Evolutionary conservation across 1,140 invertebrate species (phyloP), one percentile per base, ranked within the genome.

Genomic region (Muscidifurax raptorellus): DNA sequence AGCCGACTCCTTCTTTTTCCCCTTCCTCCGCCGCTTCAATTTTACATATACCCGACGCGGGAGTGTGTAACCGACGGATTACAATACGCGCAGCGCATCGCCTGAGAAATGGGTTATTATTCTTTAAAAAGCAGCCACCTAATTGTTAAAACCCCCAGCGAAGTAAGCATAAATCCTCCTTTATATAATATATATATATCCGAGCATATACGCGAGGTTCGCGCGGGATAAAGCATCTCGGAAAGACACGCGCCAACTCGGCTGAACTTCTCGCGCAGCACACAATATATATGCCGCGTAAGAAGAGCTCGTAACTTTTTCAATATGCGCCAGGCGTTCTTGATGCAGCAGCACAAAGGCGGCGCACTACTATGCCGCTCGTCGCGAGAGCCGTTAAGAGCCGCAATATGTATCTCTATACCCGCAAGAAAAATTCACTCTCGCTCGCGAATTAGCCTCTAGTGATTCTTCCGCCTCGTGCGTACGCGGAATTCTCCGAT

Each of bases 321-420:
- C 80, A 82, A 82, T 82, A 82, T 74, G 25, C 67, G 71, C 81
- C 28, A 18, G n/a, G 22, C 47, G 72, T 32, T n/a, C 7, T 30
- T n/a, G 27, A 0, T 2, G 32, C 32, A 32, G 5, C 32, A 32
- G 52, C n/a, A 76, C 30, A 67, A 82, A 66, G 59, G n/a, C 27
- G 12, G 25, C 71, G 32, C 71, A 32, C 22, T n/a, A 32, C 15
- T 59, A 18, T 59, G 52, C 52, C 15, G 18, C 22, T 59, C 74
- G 28, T 69, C 66, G 72, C 25, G 81, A 76, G 32, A 76, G 32
- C 52, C 59, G 81, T 76, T 76, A 82, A 83, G 40, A 75, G 32
- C 10, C 22, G 80, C 52, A 82, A 82, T 82, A 82, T 75, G 47
- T 82, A 32, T 18, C 52, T 6, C n/a, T n/a, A n/a, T n/a, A 1